These are phyloP conservation scores for Drosophila jambulina DNA, from an alignment of 1,140 invertebrate genomes.

Conservation along the genomic window DNA sequence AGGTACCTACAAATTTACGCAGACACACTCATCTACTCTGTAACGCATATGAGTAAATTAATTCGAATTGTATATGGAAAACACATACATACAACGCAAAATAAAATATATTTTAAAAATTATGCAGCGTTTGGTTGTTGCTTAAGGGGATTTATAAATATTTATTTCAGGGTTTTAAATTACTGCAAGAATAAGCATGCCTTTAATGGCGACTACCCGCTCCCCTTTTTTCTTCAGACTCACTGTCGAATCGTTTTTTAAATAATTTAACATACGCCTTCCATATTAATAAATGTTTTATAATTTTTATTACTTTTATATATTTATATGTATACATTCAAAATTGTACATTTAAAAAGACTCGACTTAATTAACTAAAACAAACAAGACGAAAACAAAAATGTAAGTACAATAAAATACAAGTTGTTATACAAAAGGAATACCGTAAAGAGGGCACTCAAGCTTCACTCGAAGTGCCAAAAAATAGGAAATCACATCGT, in stretches of 20 bases:
- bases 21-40: constrained; percentile 73
- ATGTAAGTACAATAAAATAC: constrained; percentile 51
- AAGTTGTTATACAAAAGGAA: constrained; percentile 16
- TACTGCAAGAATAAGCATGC: background rate
- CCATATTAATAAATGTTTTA: background rate
- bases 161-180: background rate
- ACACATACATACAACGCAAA: constrained; percentile 61
- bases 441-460: constrained; percentile 1
- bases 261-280: background rate
- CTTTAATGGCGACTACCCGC: no score
- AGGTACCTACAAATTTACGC: constrained; percentile 80
- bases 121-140: background rate
- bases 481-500: constrained; percentile 13
- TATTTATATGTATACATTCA: constrained; percentile 44
- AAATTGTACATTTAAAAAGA: constrained; percentile 43
- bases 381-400: constrained; percentile 35
- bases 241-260: no score
- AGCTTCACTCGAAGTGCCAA: background rate
- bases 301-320: constrained; percentile 23
- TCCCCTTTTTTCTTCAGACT: no score
- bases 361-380: constrained; percentile 36
- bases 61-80: constrained; percentile 68
- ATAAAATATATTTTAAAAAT: constrained; percentile 83
- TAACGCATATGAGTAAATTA: constrained; percentile 52
- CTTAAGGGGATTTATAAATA: background rate